Conservation (phyloP, 2,888 invertebrate genomes). For the Morpho achilles region DNA sequence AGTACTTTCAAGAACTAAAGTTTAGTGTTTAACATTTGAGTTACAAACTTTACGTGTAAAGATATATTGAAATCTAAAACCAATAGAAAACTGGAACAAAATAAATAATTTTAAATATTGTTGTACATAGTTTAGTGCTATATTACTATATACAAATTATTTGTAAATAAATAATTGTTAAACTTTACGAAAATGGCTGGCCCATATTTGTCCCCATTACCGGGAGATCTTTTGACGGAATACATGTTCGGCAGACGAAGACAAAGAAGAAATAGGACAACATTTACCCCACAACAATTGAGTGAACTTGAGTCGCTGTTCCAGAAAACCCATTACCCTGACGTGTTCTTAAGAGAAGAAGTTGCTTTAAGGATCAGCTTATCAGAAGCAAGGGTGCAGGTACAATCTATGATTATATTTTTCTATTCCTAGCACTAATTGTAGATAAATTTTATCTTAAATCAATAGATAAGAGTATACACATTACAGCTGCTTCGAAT, state of each 20-base stretch:
- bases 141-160: not conserved
- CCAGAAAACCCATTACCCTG: slow-evolving; percentile 96
- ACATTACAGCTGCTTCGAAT: no score
- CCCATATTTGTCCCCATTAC: slow-evolving; percentile 90
- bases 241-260: slow-evolving; percentile 95
- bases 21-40: slow-evolving; percentile 26
- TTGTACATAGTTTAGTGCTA: not conserved
- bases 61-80: not conserved
- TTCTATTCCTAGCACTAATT: not conserved
- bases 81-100: not conserved
- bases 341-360: slow-evolving; percentile 93
- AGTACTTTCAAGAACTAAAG: slow-evolving; percentile 26
- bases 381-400: slow-evolving; percentile 96
- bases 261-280: slow-evolving; percentile 94
- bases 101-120: not conserved
- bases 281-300: slow-evolving; percentile 95
- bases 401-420: slow-evolving; percentile 38
- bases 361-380: slow-evolving; percentile 93
- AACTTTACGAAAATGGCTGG: slow-evolving; percentile 83
- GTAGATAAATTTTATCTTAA: no score
- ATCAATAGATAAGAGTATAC: no score
- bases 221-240: slow-evolving; percentile 93
- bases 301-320: slow-evolving; percentile 94
- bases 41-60: slow-evolving; percentile 17
- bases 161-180: not conserved